Evolutionary conservation across 2,888 invertebrate species (phyloP).

Genomic region (Pollenia angustigena): DNA sequence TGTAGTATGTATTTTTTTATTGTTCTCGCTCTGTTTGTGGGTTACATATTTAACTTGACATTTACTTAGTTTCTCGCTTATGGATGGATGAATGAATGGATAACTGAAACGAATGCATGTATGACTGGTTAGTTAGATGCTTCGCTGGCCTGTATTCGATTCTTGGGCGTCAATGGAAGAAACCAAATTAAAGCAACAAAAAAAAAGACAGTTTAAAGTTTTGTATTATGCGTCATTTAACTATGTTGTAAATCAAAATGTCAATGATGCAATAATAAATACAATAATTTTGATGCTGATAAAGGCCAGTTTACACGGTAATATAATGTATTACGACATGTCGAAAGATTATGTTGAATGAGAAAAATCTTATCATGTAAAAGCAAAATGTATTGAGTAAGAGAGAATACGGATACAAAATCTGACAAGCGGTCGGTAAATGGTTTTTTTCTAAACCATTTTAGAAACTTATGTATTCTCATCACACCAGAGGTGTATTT

Average conservation of each 20-base stretch:
- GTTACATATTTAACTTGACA: conserved; percentile 62
- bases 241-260: conserved; percentile 56
- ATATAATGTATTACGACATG: no score
- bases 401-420: no score
- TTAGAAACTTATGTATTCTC: no score
- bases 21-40: conserved; percentile 23
- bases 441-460: no score
- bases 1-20: conserved; percentile 8
- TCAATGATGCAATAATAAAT: conserved; percentile 37
- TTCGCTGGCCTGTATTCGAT: background rate
- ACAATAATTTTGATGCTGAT: no score
- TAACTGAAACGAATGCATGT: conserved; percentile 16
- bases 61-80: conserved; percentile 64
- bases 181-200: background rate
- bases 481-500: no score
- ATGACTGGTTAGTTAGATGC: conserved; percentile 22
- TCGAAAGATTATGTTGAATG: no score
- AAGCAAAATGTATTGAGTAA: no score
- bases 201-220: background rate
- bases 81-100: conserved; percentile 9
- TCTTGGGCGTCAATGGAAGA: background rate
- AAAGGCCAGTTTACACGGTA: no score
- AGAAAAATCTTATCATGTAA: no score
- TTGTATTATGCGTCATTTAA: conserved; percentile 27
- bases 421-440: no score